phyloP scores from a whole-genome alignment of 2,113 vertebrate species.

The Leptosomus discolor region DNA sequence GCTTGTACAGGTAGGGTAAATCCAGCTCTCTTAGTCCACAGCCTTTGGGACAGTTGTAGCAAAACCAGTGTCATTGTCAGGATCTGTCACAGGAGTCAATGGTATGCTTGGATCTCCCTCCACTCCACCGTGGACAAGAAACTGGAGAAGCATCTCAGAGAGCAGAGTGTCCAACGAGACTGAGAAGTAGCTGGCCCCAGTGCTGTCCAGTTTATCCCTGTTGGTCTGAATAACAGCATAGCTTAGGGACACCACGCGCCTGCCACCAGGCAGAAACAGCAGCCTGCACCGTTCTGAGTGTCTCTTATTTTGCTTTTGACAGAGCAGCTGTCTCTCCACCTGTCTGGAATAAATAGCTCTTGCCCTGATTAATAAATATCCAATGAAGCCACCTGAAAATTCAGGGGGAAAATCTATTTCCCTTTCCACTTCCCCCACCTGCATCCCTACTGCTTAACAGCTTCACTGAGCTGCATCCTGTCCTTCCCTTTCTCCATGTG shows the following conservation, averaged over 20 bases:
- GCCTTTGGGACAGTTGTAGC: neutral
- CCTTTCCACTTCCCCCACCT: neutral
- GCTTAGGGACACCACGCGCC: accelerated
- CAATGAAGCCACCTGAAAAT: neutral
- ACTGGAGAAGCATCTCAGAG: neutral
- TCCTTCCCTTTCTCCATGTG: neutral
- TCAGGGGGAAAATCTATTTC: neutral
- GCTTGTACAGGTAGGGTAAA: neutral
- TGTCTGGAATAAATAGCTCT: neutral
- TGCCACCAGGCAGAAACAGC: neutral
- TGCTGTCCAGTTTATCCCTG: neutral
- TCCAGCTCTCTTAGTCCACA: neutral
- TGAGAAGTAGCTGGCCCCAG: neutral
- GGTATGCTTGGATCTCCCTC: neutral
- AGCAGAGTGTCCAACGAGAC: neutral
- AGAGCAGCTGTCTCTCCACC: neutral
- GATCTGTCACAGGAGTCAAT: neutral
- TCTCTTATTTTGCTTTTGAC: neutral
- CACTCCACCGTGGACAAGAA: neutral
- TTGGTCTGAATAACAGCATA: neutral
- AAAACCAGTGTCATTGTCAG: neutral
- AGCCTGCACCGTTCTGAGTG: neutral
- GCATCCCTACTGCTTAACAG: neutral
- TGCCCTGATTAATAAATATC: neutral
- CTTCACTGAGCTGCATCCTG: neutral